Percentiles rank a stretch among this genome's conserved stretches.
Conservation (phyloP, 2,888 invertebrate species). For the Platycnemis pennipes region DNA sequence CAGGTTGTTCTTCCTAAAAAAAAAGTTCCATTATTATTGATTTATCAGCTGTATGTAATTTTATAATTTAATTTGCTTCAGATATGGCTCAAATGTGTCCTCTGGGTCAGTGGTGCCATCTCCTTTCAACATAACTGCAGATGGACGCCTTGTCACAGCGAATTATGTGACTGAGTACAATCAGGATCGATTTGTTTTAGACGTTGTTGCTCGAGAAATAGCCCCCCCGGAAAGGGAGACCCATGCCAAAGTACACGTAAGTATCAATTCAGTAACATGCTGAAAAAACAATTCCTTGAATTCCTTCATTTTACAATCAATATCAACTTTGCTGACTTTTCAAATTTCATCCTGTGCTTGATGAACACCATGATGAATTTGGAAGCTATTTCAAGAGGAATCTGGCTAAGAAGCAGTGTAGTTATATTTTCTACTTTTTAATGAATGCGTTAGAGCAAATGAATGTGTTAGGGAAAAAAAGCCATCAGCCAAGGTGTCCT, state of each 20-base stretch:
- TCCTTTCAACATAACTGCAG: conserved; percentile 89
- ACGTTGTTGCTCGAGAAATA: conserved; percentile 90
- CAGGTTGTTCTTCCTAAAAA: no score
- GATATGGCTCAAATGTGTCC: conserved; percentile 82
- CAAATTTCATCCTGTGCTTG: no score
- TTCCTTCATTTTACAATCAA: neutral
- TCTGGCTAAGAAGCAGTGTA: no score
- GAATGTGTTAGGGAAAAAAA: no score
- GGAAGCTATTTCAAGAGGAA: no score
- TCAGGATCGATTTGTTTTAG: conserved; percentile 92
- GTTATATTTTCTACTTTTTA: no score
- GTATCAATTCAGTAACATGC: conserved; percentile 75
- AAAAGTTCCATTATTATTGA: no score
- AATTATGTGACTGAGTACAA: conserved; percentile 93
- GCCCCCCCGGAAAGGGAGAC: conserved; percentile 90
- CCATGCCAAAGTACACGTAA: conserved; percentile 88
- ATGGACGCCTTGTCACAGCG: conserved; percentile 87
- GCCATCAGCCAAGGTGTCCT: no score
- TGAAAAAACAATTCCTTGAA: conserved; percentile 27
- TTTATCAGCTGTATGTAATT: no score
- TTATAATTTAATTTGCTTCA: neutral
- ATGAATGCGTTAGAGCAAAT: no score
- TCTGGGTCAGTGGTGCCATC: conserved; percentile 94
- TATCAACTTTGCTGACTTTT: no score
- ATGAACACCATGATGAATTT: no score